Evolutionary conservation across 2,113 vertebrate genomes (phyloP).

Genomic region (Elephas maximus): DNA sequence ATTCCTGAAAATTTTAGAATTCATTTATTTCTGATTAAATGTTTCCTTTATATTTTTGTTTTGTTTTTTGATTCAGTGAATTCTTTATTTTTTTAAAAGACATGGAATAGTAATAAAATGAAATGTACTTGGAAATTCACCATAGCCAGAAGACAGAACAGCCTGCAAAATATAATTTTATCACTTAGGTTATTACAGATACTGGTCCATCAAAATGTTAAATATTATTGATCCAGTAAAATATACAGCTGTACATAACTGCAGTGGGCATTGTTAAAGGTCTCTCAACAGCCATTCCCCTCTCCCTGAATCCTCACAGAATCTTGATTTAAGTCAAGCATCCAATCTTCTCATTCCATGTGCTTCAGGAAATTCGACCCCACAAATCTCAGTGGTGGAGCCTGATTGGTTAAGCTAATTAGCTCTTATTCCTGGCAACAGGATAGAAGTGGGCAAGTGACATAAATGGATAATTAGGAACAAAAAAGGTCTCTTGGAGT

Average conservation of each 20-base stretch:
- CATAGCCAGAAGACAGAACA: not conserved
- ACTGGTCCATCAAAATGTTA: conserved; percentile 39
- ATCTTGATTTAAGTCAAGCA: conserved; percentile 27
- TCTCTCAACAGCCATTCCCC: not conserved
- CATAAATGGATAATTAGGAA: not conserved
- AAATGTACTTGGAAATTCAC: conserved; percentile 28
- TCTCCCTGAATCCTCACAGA: not conserved
- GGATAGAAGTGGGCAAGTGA: not conserved
- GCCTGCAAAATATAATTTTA: conserved; percentile 53
- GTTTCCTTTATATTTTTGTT: conserved; percentile 5
- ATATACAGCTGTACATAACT: not conserved
- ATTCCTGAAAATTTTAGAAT: conserved; percentile 64
- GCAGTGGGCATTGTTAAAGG: not conserved
- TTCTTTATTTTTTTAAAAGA: conserved; percentile 50
- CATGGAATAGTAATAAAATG: conserved; percentile 56
- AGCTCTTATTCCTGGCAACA: not conserved
- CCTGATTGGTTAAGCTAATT: not conserved
- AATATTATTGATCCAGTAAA: conserved; percentile 34
- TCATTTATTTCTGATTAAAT: conserved; percentile 74
- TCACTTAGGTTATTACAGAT: conserved; percentile 18
- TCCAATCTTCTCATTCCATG: not conserved
- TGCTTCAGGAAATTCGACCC: conserved; percentile 16
- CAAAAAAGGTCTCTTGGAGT: not conserved
- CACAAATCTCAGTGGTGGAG: not conserved
- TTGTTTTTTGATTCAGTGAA: conserved; percentile 31